Evolutionary conservation across 1,140 invertebrate genomes (phyloP).

Genomic region (Philopotamus ludificatus): DNA sequence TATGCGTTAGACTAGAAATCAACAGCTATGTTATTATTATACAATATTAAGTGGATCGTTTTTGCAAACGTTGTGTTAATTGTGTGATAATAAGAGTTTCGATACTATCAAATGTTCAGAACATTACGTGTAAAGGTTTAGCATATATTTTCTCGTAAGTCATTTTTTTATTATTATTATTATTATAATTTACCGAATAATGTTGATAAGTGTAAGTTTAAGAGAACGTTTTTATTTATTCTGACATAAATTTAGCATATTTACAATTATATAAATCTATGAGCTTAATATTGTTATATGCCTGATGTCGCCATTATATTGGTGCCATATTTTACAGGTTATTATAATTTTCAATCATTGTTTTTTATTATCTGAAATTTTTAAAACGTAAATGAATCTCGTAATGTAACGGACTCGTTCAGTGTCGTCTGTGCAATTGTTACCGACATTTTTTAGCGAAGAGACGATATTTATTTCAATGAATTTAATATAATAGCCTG

Average conservation of each 20-base stretch:
- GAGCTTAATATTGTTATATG: conserved; percentile 34
- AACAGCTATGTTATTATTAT: conserved; percentile 19
- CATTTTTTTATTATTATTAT: conserved; percentile 16
- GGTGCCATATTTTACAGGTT: conserved; percentile 19
- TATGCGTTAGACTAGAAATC: conserved; percentile 3
- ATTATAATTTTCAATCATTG: conserved; percentile 15
- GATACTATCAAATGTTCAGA: conserved; percentile 23
- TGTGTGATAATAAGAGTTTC: conserved; percentile 22
- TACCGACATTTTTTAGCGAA: too few species aligned
- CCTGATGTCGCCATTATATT: conserved; percentile 21
- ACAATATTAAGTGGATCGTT: conserved; percentile 1
- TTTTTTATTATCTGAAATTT: background rate
- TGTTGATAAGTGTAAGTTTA: conserved; percentile 23
- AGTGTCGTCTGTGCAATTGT: too few species aligned
- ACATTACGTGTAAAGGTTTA: conserved; percentile 28
- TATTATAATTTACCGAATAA: conserved; percentile 6
- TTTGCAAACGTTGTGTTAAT: conserved; percentile 17
- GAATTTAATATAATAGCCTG: too few species aligned
- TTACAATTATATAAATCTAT: conserved; percentile 30
- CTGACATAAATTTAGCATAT: conserved; percentile 21
- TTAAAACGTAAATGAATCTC: too few species aligned
- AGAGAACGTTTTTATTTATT: conserved; percentile 30
- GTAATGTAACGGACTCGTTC: too few species aligned
- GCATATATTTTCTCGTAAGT: conserved; percentile 19
- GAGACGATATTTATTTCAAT: too few species aligned